Conservation (phyloP, 2,797 vertebrate genomes). For the Micromesistius poutassou region DNA sequence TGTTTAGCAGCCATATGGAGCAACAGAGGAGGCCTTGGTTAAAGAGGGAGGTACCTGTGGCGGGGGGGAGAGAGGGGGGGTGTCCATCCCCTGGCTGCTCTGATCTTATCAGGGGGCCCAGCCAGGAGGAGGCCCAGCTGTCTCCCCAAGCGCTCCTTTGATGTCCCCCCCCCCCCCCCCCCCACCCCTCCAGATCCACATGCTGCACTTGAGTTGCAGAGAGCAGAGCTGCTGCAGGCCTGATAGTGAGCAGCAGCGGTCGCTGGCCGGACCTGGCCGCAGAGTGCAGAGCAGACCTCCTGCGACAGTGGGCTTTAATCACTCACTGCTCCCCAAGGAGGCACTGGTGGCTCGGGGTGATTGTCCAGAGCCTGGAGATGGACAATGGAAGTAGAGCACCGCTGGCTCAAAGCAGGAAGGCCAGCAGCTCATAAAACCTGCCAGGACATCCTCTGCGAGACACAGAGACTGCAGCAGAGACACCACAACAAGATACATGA, state of each 20-base stretch:
- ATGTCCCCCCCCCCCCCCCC: constrained; percentile 43
- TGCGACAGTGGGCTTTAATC: background rate
- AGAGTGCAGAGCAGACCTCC: background rate
- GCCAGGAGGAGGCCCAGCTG: constrained; percentile 74
- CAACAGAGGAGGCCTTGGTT: constrained; percentile 43
- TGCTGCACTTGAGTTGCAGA: constrained; percentile 49
- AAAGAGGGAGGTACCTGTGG: constrained; percentile 59
- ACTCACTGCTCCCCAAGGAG: background rate
- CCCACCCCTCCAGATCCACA: constrained; percentile 18
- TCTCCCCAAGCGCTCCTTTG: constrained; percentile 68
- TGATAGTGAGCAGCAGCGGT: background rate
- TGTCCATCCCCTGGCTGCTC: constrained; percentile 58
- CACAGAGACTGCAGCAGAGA: background rate
- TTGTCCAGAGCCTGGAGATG: constrained; percentile 45
- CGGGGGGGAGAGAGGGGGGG: constrained; percentile 19
- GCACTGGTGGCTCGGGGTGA: constrained; percentile 29
- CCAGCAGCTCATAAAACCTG: constrained; percentile 5
- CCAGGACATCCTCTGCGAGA: background rate
- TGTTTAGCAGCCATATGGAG: constrained; percentile 61
- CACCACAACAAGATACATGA: background rate
- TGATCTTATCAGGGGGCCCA: constrained; percentile 72
- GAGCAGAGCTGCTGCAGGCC: constrained; percentile 34
- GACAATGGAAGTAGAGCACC: constrained; percentile 28
- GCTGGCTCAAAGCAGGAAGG: constrained; percentile 41
- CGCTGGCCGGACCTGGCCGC: background rate